phyloP scores from a whole-genome alignment of 30 jellyfish, hydroid and myxozoan genomes.

The Hydra vulgaris region DNA sequence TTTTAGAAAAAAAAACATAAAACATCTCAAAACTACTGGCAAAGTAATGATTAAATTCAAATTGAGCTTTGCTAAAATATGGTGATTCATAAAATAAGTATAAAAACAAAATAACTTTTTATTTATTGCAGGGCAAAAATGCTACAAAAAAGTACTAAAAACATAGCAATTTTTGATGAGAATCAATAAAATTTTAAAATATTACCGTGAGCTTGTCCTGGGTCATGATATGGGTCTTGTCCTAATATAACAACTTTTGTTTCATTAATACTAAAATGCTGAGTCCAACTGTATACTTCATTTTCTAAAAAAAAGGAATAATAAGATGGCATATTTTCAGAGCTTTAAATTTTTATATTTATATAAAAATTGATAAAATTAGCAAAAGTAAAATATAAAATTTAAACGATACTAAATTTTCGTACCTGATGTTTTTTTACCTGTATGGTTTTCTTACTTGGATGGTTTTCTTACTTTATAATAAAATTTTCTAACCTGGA shows the following conservation, averaged over 20 bases:
- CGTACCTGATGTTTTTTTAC: too few relatives aligned
- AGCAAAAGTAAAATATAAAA: not conserved
- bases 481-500: slow-evolving; percentile 52
- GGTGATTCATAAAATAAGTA: too few relatives aligned
- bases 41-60: too few relatives aligned
- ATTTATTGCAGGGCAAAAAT: too few relatives aligned
- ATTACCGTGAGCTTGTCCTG: slow-evolving; percentile 97
- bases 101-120: too few relatives aligned
- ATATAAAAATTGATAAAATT: not conserved
- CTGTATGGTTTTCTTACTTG: too few relatives aligned
- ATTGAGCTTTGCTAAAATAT: too few relatives aligned
- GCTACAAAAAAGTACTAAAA: too few relatives aligned
- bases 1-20: too few relatives aligned
- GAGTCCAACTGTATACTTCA: slow-evolving; percentile 81
- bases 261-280: slow-evolving; percentile 44
- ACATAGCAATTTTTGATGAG: too few relatives aligned
- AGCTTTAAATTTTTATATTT: not conserved
- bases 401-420: not conserved
- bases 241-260: slow-evolving; percentile 94
- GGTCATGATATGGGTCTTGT: slow-evolving; percentile 99
- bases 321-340: not conserved
- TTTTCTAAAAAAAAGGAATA: slow-evolving; percentile 35
- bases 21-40: too few relatives aligned
- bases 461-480: too few relatives aligned
- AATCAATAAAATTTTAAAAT: not conserved